Base-by-base conservation (phyloP, 2,888 invertebrate genomes). In the Philopedon plagiatum region DNA sequence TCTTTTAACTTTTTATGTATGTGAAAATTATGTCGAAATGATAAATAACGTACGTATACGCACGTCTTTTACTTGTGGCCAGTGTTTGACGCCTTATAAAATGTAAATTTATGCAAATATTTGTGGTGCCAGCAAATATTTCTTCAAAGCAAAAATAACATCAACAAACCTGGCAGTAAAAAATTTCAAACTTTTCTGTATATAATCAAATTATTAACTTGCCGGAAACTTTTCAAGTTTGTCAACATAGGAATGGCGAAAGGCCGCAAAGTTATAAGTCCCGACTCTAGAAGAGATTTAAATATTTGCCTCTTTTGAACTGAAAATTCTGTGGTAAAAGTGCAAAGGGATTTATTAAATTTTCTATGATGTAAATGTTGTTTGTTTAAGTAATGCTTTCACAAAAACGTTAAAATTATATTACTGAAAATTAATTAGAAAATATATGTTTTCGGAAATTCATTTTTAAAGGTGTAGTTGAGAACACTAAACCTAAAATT, bases 181-280 rank as follows among this genome's bases (percentile, higher is more conserved):
- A 26, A 26, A 26, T 5, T 26, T 49, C 5, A 49, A 49, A 26
- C 49, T 49, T 49, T 49, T 13, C 23, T 21, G 26, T 26, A 49
- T 26, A 49, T 26, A 49, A 26, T 32, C 54, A 54, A 54, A 23
- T 39, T 32, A 54, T 37, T 54, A 54, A 64, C 54, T 54, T 54
- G 18, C 11, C 9, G 32, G 41, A 41, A 63, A 64, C 39, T 62
- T 62, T 46, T 29, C 13, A 34, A 64, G 37, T 64, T 64, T 64
- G 64, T 26, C 64, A 64, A 54, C 64, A 54, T 37, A 54, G 32
- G 39, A 54, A 26, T 21, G 19, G 32, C 11, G 19, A 19, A 34
- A 34, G 19, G 34, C 56, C 34, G 34, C 23, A 56, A 56, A 56
- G 49, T 49, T 56, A 56, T 56, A 49, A 49, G 49, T 49, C 49